Conservation (phyloP, 2,888 invertebrate genomes). For the Melanargia galathea region DNA sequence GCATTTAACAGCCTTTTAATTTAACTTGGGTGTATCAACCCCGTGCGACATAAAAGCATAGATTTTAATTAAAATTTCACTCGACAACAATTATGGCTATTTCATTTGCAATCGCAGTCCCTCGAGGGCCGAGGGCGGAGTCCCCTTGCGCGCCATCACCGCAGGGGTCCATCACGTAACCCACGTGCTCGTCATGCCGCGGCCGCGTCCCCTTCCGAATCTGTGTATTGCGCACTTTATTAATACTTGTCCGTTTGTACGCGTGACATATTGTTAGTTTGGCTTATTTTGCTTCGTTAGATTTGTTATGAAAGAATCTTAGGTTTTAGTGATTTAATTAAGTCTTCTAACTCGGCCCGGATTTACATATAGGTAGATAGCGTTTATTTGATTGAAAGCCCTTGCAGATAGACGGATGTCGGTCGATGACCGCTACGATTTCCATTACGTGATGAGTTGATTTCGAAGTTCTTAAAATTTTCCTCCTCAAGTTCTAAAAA, state of each 20-base stretch:
- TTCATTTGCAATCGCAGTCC: conserved; percentile 31
- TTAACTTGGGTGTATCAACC: neutral
- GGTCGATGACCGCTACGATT: neutral
- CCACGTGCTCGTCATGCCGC: conserved; percentile 60
- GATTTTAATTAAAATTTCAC: conserved; percentile 37
- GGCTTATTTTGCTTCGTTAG: conserved; percentile 17
- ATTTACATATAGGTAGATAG: no score
- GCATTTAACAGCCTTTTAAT: neutral
- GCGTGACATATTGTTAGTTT: conserved; percentile 46
- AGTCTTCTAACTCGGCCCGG: no score
- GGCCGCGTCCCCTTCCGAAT: conserved; percentile 57
- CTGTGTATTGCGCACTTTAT: conserved; percentile 61
- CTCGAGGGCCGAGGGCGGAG: conserved; percentile 14
- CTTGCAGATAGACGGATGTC: no score
- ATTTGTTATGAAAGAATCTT: conserved; percentile 4
- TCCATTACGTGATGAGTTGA: no score
- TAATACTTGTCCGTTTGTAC: conserved; percentile 33
- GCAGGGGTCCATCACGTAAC: conserved; percentile 57
- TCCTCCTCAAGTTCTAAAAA: no score
- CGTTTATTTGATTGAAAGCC: neutral
- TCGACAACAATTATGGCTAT: conserved; percentile 34
- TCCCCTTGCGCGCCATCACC: conserved; percentile 60
- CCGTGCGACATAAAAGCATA: conserved; percentile 11
- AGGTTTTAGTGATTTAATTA: neutral
- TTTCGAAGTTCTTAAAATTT: no score